phyloP scores from a whole-genome alignment of 2,797 vertebrate species.

The Geotria australis region DNA sequence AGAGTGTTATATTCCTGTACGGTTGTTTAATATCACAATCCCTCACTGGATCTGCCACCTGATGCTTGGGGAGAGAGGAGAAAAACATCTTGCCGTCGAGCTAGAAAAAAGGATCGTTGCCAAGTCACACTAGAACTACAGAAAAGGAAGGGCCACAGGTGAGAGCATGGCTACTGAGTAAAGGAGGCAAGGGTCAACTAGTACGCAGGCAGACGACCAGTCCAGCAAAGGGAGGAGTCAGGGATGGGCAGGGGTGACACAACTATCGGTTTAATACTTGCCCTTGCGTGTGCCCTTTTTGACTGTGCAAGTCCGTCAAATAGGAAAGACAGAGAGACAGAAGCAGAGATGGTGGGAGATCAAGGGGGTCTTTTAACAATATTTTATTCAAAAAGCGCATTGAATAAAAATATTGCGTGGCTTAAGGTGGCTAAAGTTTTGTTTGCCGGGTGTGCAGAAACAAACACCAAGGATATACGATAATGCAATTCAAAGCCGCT shows the following conservation, averaged over 20 bases:
- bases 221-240: constrained; percentile 8
- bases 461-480: constrained; percentile 16
- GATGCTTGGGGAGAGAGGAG: no score
- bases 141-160: constrained; percentile 8
- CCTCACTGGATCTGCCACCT: no score
- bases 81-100: no score
- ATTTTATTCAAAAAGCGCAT: constrained; percentile 99
- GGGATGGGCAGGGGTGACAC: constrained; percentile 6
- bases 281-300: constrained; percentile 56
- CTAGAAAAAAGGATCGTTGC: no score
- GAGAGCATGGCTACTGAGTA: not conserved
- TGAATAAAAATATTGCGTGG: constrained; percentile 99
- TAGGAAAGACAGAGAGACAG: constrained; percentile 99
- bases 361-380: constrained; percentile 98
- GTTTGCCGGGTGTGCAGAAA: constrained; percentile 17
- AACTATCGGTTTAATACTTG: constrained; percentile 37
- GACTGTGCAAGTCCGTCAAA: constrained; percentile 99
- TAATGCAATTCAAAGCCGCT: constrained; percentile 15
- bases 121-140: no score
- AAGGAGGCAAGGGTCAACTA: not conserved
- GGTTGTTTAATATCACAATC: no score
- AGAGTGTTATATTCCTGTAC: no score
- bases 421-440: constrained; percentile 9
- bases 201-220: constrained; percentile 7
- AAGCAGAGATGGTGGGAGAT: constrained; percentile 33